These are phyloP conservation scores for Sipha flava DNA, from an alignment of 1,140 invertebrate genomes.

Conservation along the genomic window DNA sequence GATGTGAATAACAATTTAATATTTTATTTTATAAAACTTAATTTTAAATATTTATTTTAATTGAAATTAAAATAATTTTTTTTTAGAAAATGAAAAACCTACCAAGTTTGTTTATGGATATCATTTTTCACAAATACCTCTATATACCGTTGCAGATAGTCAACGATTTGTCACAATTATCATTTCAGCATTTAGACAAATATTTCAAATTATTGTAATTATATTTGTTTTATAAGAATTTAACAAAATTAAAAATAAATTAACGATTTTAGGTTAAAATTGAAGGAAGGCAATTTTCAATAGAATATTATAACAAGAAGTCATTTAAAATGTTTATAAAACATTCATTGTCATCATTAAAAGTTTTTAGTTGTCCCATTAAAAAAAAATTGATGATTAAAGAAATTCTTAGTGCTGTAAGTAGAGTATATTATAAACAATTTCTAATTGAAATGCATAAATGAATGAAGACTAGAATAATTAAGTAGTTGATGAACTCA, in stretches of 20 bases:
- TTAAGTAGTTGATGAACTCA: too few relatives aligned
- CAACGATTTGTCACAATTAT: conserved; percentile 2
- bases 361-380: neutral
- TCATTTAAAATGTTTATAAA: neutral
- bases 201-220: conserved; percentile 20
- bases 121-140: conserved; percentile 7
- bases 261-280: conserved; percentile 2
- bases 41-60: too few relatives aligned
- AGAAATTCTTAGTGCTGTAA: conserved; percentile 7
- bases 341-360: neutral
- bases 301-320: neutral
- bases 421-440: neutral
- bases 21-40: too few relatives aligned
- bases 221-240: neutral
- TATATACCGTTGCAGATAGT: neutral
- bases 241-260: neutral
- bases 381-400: conserved; percentile 10
- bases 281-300: neutral
- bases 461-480: too few relatives aligned
- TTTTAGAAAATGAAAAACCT: conserved; percentile 2
- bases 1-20: too few relatives aligned
- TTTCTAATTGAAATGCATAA: too few relatives aligned
- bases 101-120: neutral
- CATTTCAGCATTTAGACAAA: conserved; percentile 8
- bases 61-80: neutral